Evolutionary conservation across 2,888 invertebrate genomes (phyloP), one percentile per base, ranked within the genome.

Genomic region (Colletes collaris): DNA sequence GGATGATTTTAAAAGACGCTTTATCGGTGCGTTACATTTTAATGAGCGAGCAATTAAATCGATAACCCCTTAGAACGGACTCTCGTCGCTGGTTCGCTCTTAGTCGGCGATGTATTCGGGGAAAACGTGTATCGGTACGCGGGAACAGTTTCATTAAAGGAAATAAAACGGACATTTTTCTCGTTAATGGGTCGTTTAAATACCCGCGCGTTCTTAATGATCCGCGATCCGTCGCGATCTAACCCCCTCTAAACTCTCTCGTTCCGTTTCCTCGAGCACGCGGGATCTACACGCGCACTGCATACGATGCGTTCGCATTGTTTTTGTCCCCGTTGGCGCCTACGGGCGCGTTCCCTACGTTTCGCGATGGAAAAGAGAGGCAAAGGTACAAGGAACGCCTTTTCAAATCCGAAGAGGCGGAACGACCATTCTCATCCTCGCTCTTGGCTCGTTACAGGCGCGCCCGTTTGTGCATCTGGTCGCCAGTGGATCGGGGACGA

Each of bases 1-100:
- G 27, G n/a, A 40, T 10, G 37, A 70, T 70, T 66, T 58, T 53
- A 70, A 76, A 75, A 50, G 19, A 46, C 44, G 69, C 37, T 70
- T 55, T 58, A 52, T 63, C 76, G 56, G 3, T 19, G 64, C 56
- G 63, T 75, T 75, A 65, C 65, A 11, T 70, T 79, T 66, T 63
- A 76, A 79, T 49, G 70, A 70, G 40, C 55, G 55, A 35, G 10
- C 63, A 76, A 79, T 70, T 76, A 76, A 79, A 76, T 76, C 76
- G 62, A 76, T 58, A 58, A 74, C 11, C 27, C n/a, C 49, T 52
- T 27, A 16, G 44, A 27, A 19, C 7, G 46, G 50, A 4, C 3
- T 52, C 44, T 8, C 44, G 8, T 4, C 3, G 7, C 8, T 0
- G 49, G 3, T 53, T 49, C 19, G 52, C 11, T 7, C 19, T 19